phyloP scores from a whole-genome alignment of 2,888 invertebrate genomes.

The Rugalucina vietnamica region DNA sequence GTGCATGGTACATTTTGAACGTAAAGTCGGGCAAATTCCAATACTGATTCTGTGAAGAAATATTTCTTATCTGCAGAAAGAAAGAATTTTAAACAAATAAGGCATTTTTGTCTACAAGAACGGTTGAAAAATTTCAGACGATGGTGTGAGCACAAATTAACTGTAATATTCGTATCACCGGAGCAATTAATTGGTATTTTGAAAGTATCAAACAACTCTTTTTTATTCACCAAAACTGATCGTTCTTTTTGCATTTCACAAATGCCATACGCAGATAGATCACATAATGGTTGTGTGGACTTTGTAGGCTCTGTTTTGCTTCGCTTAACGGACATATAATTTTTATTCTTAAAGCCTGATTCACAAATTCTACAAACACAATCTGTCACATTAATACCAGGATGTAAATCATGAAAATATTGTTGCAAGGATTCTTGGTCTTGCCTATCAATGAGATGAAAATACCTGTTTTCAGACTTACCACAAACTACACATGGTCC shows the following conservation, averaged over 20 bases:
- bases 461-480: too few species aligned
- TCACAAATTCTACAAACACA: too few species aligned
- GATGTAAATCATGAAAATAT: too few species aligned
- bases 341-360: too few species aligned
- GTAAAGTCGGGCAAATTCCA: background rate
- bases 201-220: background rate
- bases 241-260: background rate
- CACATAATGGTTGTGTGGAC: too few species aligned
- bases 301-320: too few species aligned
- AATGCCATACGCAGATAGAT: too few species aligned
- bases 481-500: too few species aligned
- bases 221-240: background rate
- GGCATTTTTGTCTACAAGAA: background rate
- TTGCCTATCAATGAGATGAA: too few species aligned
- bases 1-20: background rate
- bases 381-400: too few species aligned
- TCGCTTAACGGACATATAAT: too few species aligned
- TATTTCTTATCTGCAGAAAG: background rate
- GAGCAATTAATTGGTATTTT: background rate
- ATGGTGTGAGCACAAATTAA: background rate
- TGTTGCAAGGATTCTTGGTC: too few species aligned
- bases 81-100: background rate
- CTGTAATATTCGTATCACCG: background rate
- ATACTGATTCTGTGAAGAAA: background rate
- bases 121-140: background rate